Conservation (phyloP, 2,797 vertebrate genomes). For the Takifugu rubripes region DNA sequence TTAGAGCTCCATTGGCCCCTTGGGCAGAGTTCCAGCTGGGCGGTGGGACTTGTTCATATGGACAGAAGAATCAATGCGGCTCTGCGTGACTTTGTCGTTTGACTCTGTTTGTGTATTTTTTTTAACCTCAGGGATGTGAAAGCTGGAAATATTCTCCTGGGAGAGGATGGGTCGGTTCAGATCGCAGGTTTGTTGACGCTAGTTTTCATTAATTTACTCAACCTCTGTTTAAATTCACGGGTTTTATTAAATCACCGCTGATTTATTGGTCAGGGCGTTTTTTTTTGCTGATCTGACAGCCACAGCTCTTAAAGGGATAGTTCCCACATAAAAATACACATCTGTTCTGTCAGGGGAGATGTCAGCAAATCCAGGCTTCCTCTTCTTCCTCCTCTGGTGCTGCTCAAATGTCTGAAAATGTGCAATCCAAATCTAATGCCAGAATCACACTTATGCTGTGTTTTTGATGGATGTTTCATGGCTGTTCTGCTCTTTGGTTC, state of each 20-base stretch:
- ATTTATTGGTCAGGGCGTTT: no score
- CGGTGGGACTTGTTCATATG: conserved; percentile 31
- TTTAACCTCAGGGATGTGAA: conserved; percentile 80
- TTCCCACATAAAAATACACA: no score
- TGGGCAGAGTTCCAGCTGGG: conserved; percentile 51
- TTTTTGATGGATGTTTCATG: no score
- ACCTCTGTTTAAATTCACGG: background rate
- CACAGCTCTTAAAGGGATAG: no score
- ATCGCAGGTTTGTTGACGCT: conserved; percentile 86
- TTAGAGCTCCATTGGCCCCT: conserved; percentile 26
- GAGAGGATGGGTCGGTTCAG: conserved; percentile 97
- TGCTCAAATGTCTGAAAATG: no score
- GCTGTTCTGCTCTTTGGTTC: no score
- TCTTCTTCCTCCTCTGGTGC: no score
- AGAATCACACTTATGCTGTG: no score
- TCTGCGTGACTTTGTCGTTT: conserved; percentile 45
- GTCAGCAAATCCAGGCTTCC: no score
- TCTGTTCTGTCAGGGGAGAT: no score
- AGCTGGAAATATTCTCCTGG: conserved; percentile 97
- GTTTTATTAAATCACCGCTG: background rate
- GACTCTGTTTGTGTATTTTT: conserved; percentile 49
- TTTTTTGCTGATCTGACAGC: no score
- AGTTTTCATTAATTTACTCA: background rate
- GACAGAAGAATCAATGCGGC: conserved; percentile 65
- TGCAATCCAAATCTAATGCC: no score